These are phyloP conservation scores for Electrona antarctica DNA, from an alignment of 2,113 vertebrate genomes.

Conservation along the genomic window DNA sequence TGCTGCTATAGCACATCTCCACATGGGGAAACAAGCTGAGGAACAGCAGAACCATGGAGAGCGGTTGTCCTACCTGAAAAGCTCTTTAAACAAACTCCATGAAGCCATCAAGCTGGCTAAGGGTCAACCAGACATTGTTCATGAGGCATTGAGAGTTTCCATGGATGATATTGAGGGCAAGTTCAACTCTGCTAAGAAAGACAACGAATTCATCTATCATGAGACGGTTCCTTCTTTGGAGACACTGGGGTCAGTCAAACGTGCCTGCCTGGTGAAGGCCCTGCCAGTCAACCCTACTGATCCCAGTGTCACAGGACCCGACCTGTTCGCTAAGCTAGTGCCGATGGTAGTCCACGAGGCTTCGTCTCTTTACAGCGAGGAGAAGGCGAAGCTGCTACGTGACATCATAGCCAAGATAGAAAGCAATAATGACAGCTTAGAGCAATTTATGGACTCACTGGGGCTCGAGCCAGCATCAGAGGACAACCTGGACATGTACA, in stretches of 20 bases:
- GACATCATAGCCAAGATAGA: constrained; percentile 92
- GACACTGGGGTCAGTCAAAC: constrained; percentile 92
- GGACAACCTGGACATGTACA: constrained; percentile 91
- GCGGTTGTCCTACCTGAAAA: constrained; percentile 93
- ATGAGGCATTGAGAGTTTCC: constrained; percentile 92
- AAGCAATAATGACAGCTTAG: constrained; percentile 91
- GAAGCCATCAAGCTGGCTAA: constrained; percentile 96
- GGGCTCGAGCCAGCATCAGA: constrained; percentile 91
- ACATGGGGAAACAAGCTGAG: constrained; percentile 98
- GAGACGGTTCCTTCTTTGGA: constrained; percentile 90
- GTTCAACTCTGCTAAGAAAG: constrained; percentile 95
- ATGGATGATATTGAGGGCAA: constrained; percentile 98
- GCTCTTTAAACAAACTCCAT: constrained; percentile 91
- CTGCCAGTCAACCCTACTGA: constrained; percentile 96
- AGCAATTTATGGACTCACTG: constrained; percentile 98
- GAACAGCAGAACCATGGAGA: constrained; percentile 98
- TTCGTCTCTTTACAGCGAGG: constrained; percentile 96
- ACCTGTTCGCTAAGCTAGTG: constrained; percentile 94
- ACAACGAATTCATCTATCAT: constrained; percentile 98
- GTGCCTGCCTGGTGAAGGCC: constrained; percentile 94
- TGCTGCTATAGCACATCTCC: constrained; percentile 92
- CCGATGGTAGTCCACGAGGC: constrained; percentile 98
- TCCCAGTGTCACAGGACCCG: constrained; percentile 93
- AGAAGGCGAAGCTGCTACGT: constrained; percentile 94
- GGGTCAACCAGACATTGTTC: constrained; percentile 94